These are phyloP conservation scores for Seriola rivoliana DNA, from an alignment of 2,113 vertebrate species.

Conservation along the genomic window DNA sequence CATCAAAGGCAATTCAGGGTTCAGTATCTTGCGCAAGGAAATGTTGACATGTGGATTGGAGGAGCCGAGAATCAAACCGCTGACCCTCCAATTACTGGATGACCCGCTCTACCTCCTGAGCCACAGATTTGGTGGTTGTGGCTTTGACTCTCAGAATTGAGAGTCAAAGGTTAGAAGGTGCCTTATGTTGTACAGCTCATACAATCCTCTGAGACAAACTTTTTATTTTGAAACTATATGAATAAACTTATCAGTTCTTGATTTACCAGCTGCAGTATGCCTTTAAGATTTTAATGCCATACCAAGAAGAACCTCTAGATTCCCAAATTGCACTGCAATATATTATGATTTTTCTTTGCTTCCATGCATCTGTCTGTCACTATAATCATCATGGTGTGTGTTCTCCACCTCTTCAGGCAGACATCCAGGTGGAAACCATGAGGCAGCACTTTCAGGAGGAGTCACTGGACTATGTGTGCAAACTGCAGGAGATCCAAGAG, in stretches of 20 bases:
- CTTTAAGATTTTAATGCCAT: constrained; percentile 13
- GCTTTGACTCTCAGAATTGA: not conserved
- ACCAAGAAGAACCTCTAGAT: constrained; percentile 5
- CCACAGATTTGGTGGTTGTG: no score
- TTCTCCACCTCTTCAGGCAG: constrained; percentile 86
- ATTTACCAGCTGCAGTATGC: not conserved
- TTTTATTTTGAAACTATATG: not conserved
- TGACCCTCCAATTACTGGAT: no score
- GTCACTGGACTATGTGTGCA: constrained; percentile 96
- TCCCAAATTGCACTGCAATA: constrained; percentile 18
- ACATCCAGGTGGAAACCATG: constrained; percentile 91
- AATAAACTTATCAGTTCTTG: not conserved
- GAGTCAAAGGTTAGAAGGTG: not conserved
- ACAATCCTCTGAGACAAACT: not conserved
- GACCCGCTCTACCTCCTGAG: no score
- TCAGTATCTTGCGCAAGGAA: no score
- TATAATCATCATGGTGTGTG: constrained; percentile 55
- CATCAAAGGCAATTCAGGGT: no score
- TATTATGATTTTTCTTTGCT: constrained; percentile 17
- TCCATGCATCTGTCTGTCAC: constrained; percentile 9
- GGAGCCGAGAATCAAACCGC: no score
- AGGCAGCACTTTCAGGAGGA: constrained; percentile 95
- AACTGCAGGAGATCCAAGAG: constrained; percentile 98
- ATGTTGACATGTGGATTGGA: no score
- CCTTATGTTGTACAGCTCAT: not conserved